A percentile compares a stretch with the other conserved stretches of the same genome.
Evolutionary conservation across 2,888 invertebrate genomes (phyloP).

Genomic region (Stenotaenia linearis): DNA sequence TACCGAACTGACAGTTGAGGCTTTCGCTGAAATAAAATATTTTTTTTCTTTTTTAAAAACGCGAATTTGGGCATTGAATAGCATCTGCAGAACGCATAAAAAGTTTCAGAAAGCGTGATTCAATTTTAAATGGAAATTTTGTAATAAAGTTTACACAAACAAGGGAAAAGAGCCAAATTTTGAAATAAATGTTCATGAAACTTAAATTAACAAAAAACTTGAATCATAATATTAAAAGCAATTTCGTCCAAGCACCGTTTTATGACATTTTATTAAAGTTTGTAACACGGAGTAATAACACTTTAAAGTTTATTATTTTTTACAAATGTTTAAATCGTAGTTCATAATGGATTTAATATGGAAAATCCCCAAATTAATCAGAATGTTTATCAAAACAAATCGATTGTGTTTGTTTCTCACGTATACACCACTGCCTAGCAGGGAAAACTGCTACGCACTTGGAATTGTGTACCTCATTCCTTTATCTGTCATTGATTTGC

Average conservation of each 20-base stretch:
- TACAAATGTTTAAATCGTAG: too few relatives aligned
- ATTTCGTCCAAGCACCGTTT: too few relatives aligned
- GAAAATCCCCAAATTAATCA: background rate
- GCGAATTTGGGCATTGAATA: background rate
- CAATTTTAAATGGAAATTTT: background rate
- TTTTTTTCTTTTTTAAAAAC: background rate
- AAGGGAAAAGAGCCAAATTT: too few relatives aligned
- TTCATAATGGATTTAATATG: too few relatives aligned
- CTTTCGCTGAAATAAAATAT: background rate
- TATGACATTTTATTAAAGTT: too few relatives aligned
- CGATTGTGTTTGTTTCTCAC: background rate
- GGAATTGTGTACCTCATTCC: background rate
- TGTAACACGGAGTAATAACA: too few relatives aligned
- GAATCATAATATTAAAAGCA: too few relatives aligned
- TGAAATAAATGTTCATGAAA: too few relatives aligned
- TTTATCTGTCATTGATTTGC: conserved; percentile 7
- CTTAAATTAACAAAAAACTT: too few relatives aligned
- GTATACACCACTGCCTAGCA: background rate
- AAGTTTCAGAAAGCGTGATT: background rate
- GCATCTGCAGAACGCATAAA: background rate
- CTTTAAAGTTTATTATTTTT: too few relatives aligned
- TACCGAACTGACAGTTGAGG: background rate
- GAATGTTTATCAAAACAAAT: background rate
- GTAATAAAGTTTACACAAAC: background rate
- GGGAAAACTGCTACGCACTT: background rate